These are phyloP conservation scores for Salarias fasciatus DNA, from an alignment of 2,797 vertebrate genomes.

Conservation along the genomic window DNA sequence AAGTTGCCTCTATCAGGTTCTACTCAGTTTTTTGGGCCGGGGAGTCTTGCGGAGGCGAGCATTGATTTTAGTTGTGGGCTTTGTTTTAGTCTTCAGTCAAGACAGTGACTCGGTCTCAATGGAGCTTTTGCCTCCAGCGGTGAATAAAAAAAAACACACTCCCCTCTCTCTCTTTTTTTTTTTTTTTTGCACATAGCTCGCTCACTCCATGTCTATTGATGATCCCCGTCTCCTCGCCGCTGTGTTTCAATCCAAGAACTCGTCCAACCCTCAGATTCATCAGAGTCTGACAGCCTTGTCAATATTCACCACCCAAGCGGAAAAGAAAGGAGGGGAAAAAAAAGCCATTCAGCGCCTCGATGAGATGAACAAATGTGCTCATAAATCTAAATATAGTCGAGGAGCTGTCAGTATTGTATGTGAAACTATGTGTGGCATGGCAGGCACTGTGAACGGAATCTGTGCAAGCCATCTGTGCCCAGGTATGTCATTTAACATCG, in stretches of 20 bases:
- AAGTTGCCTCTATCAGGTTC: slow-evolving; percentile 20
- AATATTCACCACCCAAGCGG: slow-evolving; percentile 54
- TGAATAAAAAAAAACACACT: slow-evolving; percentile 52
- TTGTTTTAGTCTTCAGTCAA: slow-evolving; percentile 62
- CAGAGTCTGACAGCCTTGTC: slow-evolving; percentile 66
- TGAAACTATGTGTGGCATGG: slow-evolving; percentile 56
- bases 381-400: slow-evolving; percentile 69
- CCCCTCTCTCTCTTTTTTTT: slow-evolving; percentile 12
- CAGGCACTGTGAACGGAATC: slow-evolving; percentile 50
- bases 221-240: slow-evolving; percentile 36
- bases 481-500: slow-evolving; percentile 42
- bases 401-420: slow-evolving; percentile 59
- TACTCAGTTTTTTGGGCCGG: slow-evolving; percentile 45
- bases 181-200: slow-evolving; percentile 20
- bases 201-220: slow-evolving; percentile 35
- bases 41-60: slow-evolving; percentile 41
- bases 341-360: slow-evolving; percentile 39
- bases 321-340: slow-evolving; percentile 7
- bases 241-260: slow-evolving; percentile 44
- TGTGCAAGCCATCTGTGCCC: slow-evolving; percentile 61
- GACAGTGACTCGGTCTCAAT: slow-evolving; percentile 53
- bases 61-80: slow-evolving; percentile 69
- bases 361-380: slow-evolving; percentile 57
- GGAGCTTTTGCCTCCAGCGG: slow-evolving; percentile 65
- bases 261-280: slow-evolving; percentile 52